Evolutionary conservation across 2,888 invertebrate genomes (phyloP), one percentile per base, ranked within the genome.

Genomic region (Danaus chrysippus): DNA sequence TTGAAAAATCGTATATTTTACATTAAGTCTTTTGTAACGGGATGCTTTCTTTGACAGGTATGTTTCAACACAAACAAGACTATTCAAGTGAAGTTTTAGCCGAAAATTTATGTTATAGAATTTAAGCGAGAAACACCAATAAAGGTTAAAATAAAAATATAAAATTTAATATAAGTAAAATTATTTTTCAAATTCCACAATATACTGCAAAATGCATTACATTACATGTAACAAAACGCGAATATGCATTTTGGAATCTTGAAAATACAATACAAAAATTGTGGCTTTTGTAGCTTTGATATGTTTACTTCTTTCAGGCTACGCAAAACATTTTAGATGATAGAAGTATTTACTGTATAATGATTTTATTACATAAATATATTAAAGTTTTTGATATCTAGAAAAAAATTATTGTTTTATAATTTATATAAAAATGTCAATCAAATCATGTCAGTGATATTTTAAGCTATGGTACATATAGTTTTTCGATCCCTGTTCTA

Each of bases 261-360:
- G 49, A 17, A 34, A 49, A 49, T 43, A 8, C 59, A 54, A 43
- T 43, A 55, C 62, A 49, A 44, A 43, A 59, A 10, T 57, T 59
- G 59, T 49, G 49, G 54, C 11, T 23, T 34, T 41, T 17, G 17
- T 49, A 49, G 15, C 15, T 49, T 17, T 11, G 2, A 15, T 46
- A n/a, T 46, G 3, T 12, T 10, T 13, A 46, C 13, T 13, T 10
- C 15, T 46, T 9, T 46, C 1, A 46, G 49, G 23, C 2, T 49
- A 49, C 49, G 17, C 17, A 17, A 17, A 17, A 49, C n/a, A 17
- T 49, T 15, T 49, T 17, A 17, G 17, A 49, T 49, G 23, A 34
- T 34, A 34, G 23, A 34, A 34, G 23, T 34, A 34, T 34, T 6
- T 1, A n/a, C 43, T 43, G 23, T 5, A 34, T 34, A 34, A 34